Base-by-base conservation (phyloP, 2,797 vertebrate genomes). In the Pangasius larnaudii region DNA sequence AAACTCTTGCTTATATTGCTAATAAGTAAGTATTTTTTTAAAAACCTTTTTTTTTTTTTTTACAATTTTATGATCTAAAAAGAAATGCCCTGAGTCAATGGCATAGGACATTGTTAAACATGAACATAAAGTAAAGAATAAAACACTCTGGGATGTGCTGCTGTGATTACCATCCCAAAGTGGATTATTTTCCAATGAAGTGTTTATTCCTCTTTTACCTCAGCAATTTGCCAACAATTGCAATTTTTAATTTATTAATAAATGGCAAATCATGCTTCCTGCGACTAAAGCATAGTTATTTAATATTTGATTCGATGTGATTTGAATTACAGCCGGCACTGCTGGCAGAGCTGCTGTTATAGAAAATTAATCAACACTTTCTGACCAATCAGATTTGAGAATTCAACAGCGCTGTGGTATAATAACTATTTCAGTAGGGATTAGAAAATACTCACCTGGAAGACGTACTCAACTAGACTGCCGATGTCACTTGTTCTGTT, bases 391-490 rank as follows among this genome's bases (percentile, higher is more conserved):
- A 39, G 80, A 63, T 39, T 16, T 58, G 39, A 56, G 51, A 33
- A 71, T 71, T 33, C 30, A 53, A 51, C 81, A 59, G 3, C 6
- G 27, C 10, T 18, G 42, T 83, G 39, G 7, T 14, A 18, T 18
- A 19, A 82, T 36, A 79, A 19, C 3, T 13, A 58, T 59, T 39
- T 39, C 11, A 27, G 1, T 51, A 11, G 8, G 7, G 19, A 58
- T 49, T 36, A 11, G 27, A 61, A 49, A 75, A 75, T n/a, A 67
- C 96, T 96, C 95, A 99, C 98, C 88, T 93, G 91, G 89, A 99
- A 98, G 86, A 94, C 96, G 18, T 97, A 97, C 92, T 96, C 91
- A 85, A 99, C 95, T 74, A 95, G 94, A 91, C 97, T 99, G 90
- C 98, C 98, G 75, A 99, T 96, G 61, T 99, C 97, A 91, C 95